Evolutionary conservation across 1,140 invertebrate genomes (phyloP).

Genomic region (Coboldia fuscipes): DNA sequence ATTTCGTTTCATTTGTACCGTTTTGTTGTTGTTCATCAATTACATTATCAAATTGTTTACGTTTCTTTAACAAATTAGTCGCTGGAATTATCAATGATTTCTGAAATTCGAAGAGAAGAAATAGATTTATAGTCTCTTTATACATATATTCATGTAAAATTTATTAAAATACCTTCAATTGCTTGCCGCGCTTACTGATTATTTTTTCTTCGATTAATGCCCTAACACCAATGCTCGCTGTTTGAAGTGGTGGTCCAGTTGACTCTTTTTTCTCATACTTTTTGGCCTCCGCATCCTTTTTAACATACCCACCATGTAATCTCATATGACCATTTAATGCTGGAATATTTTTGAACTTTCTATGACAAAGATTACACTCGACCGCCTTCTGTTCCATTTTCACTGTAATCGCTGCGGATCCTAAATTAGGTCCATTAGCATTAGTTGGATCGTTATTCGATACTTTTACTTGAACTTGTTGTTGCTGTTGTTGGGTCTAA

Average conservation of each 20-base stretch:
- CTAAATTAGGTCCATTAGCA: slow-evolving; percentile 12
- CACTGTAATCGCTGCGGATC: slow-evolving; percentile 23
- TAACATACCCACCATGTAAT: slow-evolving; percentile 88
- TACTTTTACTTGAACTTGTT: slow-evolving; percentile 1
- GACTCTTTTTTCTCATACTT: slow-evolving; percentile 68
- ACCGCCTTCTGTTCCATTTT: slow-evolving; percentile 54
- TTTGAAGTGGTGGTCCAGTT: slow-evolving; percentile 59
- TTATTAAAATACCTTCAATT: slow-evolving; percentile 17
- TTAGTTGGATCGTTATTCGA: background rate
- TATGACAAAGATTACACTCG: slow-evolving; percentile 82
- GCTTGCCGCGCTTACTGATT: slow-evolving; percentile 46
- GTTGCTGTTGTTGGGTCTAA: slow-evolving; percentile 4
- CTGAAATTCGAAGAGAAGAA: no score
- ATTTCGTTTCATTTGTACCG: no score
- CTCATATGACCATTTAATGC: slow-evolving; percentile 94
- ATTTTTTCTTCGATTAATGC: slow-evolving; percentile 83
- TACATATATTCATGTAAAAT: no score
- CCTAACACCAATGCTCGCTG: slow-evolving; percentile 65
- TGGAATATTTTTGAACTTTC: slow-evolving; percentile 90
- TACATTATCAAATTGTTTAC: no score
- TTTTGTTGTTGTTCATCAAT: no score
- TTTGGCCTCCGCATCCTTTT: slow-evolving; percentile 77
- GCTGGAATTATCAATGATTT: no score
- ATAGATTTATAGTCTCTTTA: no score
- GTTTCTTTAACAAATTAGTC: no score